These are phyloP conservation scores for Gymnopithys bicolor DNA, from an alignment of 2,797 vertebrate genomes.

Conservation along the genomic window DNA sequence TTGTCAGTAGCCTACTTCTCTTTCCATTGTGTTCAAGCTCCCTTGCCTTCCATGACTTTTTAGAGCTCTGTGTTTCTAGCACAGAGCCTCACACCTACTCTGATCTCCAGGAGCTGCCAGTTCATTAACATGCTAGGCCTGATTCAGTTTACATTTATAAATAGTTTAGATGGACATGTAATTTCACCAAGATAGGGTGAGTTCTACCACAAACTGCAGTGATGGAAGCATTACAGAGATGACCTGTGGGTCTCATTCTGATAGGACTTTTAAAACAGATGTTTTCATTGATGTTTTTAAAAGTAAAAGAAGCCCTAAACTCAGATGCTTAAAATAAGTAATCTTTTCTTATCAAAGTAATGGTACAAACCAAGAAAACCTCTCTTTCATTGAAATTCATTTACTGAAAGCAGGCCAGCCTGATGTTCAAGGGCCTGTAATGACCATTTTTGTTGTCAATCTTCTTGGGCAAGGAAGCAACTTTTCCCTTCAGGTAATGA, in stretches of 20 bases:
- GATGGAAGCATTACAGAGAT: neutral
- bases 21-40: neutral
- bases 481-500: conserved; percentile 22
- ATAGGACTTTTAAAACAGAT: neutral
- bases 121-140: neutral
- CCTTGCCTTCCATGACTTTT: neutral
- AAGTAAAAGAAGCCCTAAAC: neutral
- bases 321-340: neutral
- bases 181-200: neutral
- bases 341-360: neutral
- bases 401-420: conserved; percentile 24
- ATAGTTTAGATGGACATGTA: neutral
- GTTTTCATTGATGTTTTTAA: neutral
- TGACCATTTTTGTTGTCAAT: neutral
- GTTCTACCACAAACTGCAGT: neutral
- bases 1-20: neutral
- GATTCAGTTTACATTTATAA: neutral
- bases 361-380: neutral
- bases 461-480: neutral
- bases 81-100: neutral
- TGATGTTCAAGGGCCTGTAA: conserved; percentile 3
- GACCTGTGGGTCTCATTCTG: neutral
- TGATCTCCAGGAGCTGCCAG: neutral
- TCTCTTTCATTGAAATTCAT: conserved; percentile 7
- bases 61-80: neutral